Evolutionary conservation across 2,113 vertebrate genomes (phyloP), one percentile per base, ranked within the genome.

Genomic region (Anarhynchus alexandrinus): DNA sequence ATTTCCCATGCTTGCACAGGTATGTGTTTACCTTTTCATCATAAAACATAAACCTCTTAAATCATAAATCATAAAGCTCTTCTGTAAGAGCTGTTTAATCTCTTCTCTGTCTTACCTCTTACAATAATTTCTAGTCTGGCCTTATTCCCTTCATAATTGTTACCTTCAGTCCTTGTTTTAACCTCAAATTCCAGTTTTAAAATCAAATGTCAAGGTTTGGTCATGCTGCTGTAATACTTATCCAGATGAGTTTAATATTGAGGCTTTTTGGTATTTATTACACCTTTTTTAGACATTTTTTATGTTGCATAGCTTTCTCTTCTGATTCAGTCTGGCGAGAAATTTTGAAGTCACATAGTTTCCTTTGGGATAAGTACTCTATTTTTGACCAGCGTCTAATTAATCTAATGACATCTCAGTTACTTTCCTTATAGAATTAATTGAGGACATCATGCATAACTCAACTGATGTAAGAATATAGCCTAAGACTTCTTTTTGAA

Each of bases 1-100:
- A 88, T 99, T 99, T 82, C 98, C 99, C 49, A 98, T 98, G 95
- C 98, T 98, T 72, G 98, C 99, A 61, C 99, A 99, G 99, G 99
- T 99, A 98, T 78, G 55, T 94, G 47, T 85, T 96, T 74, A 80
- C 10, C 23, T 74, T 69, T 70, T 61, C 10, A 40, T 47, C 32
- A 34, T 79, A 72, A 95, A 82, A 83, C n/a, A 17, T 4, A 36
- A 36, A 67, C 19, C n/a, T n/a, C n/a, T n/a, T n/a, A n/a, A n/a
- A n/a, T n/a, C n/a, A n/a, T n/a, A n/a, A n/a, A n/a, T n/a, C n/a
- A n/a, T n/a, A n/a, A n/a, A n/a, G n/a, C n/a, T n/a, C n/a, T n/a
- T n/a, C n/a, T n/a, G n/a, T n/a, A n/a, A 86, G 8, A 82, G 29
- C 34, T 23, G 22, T 51, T 51, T 51, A 51, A 51, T 51, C 49